A percentile compares a stretch with the other conserved stretches of the same genome.
phyloP scores from a whole-genome alignment of 2,797 vertebrate genomes.

The Megalops cyprinoides region DNA sequence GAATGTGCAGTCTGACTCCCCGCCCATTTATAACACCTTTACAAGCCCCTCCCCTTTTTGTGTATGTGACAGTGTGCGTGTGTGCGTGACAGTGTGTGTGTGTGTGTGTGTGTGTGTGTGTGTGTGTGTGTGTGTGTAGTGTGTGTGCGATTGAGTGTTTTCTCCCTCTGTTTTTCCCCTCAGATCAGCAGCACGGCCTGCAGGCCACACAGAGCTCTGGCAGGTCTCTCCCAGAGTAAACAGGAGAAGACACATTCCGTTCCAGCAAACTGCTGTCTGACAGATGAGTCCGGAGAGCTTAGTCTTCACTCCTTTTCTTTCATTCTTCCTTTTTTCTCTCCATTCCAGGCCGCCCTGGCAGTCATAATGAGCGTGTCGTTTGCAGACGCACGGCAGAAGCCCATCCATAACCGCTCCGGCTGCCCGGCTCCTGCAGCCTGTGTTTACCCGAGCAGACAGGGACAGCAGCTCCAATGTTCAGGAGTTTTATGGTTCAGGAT shows the following conservation, averaged over 20 bases:
- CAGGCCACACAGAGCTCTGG: too few relatives aligned
- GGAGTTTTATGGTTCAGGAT: too few relatives aligned
- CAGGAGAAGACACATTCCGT: not conserved
- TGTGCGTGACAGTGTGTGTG: not conserved
- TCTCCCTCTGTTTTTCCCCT: too few relatives aligned
- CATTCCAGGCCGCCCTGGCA: not conserved
- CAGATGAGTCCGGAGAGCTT: not conserved
- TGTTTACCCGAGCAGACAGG: too few relatives aligned
- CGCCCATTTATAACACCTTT: not conserved
- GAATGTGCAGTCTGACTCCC: not conserved
- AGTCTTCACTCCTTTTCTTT: not conserved
- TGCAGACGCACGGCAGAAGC: not conserved
- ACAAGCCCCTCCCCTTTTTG: not conserved
- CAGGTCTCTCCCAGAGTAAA: too few relatives aligned
- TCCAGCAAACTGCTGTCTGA: slow-evolving; percentile 8
- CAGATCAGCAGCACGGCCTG: too few relatives aligned
- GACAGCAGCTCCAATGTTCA: too few relatives aligned
- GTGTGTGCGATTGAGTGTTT: not conserved
- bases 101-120: not conserved
- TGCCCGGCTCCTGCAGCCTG: too few relatives aligned
- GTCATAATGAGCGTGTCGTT: slow-evolving; percentile 2
- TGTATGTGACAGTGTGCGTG: not conserved
- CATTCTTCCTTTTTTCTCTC: not conserved
- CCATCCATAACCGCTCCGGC: slow-evolving; percentile 7
- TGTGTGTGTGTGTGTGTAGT: too few relatives aligned